phyloP scores from a whole-genome alignment of 2,797 vertebrate genomes.

The Hydrocynus forskahlii region DNA sequence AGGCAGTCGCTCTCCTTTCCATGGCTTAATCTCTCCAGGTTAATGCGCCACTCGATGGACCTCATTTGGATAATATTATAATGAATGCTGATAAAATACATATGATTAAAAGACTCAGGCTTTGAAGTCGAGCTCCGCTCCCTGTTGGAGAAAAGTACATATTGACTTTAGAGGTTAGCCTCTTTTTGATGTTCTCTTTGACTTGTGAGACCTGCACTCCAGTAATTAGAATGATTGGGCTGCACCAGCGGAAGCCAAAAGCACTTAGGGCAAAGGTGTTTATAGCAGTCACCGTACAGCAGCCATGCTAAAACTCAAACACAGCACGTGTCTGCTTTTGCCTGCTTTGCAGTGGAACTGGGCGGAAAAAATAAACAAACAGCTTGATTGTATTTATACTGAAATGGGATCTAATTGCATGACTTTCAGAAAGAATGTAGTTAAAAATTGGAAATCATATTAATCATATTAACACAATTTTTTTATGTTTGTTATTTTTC shows the following conservation, averaged over 20 bases:
- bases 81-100: constrained; percentile 72
- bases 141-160: constrained; percentile 80
- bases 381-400: constrained; percentile 3
- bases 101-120: constrained; percentile 68
- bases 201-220: constrained; percentile 65
- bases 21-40: constrained; percentile 71
- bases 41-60: constrained; percentile 65
- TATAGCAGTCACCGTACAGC: constrained; percentile 29
- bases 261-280: constrained; percentile 58
- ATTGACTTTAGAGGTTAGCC: constrained; percentile 77
- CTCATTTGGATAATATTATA: constrained; percentile 77
- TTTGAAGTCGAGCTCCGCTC: constrained; percentile 72
- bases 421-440: neutral
- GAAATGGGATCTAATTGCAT: neutral
- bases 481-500: too few relatives aligned
- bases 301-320: constrained; percentile 15
- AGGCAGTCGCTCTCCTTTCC: constrained; percentile 56
- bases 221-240: constrained; percentile 69
- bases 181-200: constrained; percentile 80
- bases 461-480: too few relatives aligned
- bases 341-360: neutral
- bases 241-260: constrained; percentile 51
- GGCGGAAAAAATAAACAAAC: neutral
- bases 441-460: neutral
- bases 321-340: neutral